Conservation (phyloP, 2,797 vertebrate species). For the Xenops minutus region DNA sequence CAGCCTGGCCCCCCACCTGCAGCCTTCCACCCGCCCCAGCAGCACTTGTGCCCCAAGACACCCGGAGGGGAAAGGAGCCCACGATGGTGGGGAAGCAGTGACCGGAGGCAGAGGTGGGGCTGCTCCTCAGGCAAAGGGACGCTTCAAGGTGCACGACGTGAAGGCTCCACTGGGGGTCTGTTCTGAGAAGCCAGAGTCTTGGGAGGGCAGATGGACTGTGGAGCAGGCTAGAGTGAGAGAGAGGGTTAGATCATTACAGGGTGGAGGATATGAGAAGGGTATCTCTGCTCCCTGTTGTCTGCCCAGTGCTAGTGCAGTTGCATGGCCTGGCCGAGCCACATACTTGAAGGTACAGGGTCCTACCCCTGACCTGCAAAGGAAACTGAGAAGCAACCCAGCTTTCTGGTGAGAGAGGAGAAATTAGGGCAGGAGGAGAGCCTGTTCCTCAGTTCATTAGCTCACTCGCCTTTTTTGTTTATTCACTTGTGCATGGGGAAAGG, state of each 20-base stretch:
- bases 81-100: fast-evolving
- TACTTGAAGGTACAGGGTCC: fast-evolving
- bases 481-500: not conserved
- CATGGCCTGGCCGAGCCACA: fast-evolving
- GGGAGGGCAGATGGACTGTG: not conserved
- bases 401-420: not conserved
- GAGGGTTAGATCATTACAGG: fast-evolving
- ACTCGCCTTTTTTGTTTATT: not conserved
- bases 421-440: not conserved
- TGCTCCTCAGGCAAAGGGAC: fast-evolving
- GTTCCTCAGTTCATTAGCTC: not conserved
- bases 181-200: fast-evolving
- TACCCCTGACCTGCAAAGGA: not conserved
- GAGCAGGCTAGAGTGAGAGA: not conserved
- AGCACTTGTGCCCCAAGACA: fast-evolving
- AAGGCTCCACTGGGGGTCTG: fast-evolving
- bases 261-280: fast-evolving
- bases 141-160: fast-evolving
- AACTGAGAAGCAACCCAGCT: fast-evolving
- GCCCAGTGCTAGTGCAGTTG: fast-evolving
- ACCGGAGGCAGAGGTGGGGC: not conserved
- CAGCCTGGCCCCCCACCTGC: not conserved
- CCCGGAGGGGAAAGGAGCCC: fast-evolving
- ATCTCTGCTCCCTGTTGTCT: fast-evolving
- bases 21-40: not conserved